phyloP scores from a whole-genome alignment of 64 coral and sea anemone genomes.

The Stichodactyla mertensii region DNA sequence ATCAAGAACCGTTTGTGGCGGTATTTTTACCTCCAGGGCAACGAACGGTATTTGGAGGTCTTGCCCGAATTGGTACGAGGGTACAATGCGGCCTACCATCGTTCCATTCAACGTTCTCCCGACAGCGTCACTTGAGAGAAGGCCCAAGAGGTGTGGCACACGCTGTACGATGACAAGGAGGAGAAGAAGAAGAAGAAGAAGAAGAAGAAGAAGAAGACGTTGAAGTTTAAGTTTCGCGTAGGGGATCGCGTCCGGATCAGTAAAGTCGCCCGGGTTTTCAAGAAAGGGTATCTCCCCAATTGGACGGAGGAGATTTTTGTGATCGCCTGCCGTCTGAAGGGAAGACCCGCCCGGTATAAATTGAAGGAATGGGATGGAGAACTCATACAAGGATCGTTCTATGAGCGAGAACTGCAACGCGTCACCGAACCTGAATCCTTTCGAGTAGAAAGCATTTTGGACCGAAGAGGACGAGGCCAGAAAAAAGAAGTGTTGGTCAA shows the following conservation, averaged over 20 bases:
- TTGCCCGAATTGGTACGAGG: background rate
- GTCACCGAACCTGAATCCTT: slow-evolving; percentile 4
- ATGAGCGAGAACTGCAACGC: slow-evolving; percentile 50
- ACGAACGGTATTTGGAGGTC: background rate
- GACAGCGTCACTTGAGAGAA: background rate
- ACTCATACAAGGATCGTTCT: slow-evolving; percentile 42
- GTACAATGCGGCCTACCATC: slow-evolving; percentile 15
- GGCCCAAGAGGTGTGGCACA: slow-evolving; percentile 17
- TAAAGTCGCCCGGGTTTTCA: background rate
- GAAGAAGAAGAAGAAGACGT: background rate
- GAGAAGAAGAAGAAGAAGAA: too few species aligned
- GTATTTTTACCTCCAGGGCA: slow-evolving; percentile 7
- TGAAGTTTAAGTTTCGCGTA: background rate
- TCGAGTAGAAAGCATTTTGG: slow-evolving; percentile 24
- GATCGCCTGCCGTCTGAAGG: background rate
- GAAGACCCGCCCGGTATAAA: background rate
- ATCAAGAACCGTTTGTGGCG: slow-evolving; percentile 24
- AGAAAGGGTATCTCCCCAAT: slow-evolving; percentile 42
- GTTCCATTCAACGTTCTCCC: background rate
- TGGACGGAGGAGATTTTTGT: slow-evolving; percentile 51
- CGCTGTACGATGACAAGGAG: background rate
- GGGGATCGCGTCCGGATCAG: slow-evolving; percentile 30
- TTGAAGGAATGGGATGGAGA: slow-evolving; percentile 38
- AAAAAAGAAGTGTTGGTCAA: slow-evolving; percentile 2
- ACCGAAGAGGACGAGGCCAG: background rate